Evolutionary conservation across 2,888 invertebrate genomes (phyloP).

Genomic region (Drosophila paracracens): DNA sequence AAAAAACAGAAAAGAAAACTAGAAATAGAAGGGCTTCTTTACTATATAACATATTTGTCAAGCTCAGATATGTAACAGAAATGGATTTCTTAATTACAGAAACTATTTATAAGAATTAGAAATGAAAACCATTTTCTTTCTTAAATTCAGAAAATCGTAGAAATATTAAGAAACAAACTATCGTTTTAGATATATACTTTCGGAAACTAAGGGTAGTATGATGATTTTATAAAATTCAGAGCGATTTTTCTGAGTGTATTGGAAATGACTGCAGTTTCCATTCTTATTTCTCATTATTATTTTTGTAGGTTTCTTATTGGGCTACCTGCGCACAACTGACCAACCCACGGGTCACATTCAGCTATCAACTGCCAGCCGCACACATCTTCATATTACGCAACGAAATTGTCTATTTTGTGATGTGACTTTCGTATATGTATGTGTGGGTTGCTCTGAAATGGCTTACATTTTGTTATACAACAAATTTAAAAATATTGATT

Average conservation of each 20-base stretch:
- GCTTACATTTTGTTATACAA: not conserved
- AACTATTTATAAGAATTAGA: not conserved
- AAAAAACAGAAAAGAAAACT: not conserved
- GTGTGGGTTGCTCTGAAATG: not conserved
- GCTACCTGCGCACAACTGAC: conserved; percentile 30
- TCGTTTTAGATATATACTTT: not conserved
- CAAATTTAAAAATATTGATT: not conserved
- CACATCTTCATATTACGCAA: not conserved
- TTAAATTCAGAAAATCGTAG: not conserved
- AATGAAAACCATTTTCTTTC: not conserved
- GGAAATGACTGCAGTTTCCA: conserved; percentile 15
- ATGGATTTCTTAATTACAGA: not conserved
- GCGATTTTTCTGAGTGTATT: not conserved
- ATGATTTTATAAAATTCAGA: not conserved
- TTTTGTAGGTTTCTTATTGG: not conserved
- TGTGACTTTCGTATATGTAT: not conserved
- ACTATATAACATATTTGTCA: not conserved
- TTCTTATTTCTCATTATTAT: not conserved
- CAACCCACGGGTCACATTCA: not conserved
- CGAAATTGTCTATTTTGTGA: not conserved
- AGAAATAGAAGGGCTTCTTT: not conserved
- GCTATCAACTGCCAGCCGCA: too few species aligned
- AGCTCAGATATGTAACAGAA: not conserved
- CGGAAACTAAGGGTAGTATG: not conserved
- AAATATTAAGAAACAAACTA: not conserved